Evolutionary conservation across 2,797 vertebrate species (phyloP), one percentile per base, ranked within the genome.

Genomic region (Hippopotamyrus pictus): DNA sequence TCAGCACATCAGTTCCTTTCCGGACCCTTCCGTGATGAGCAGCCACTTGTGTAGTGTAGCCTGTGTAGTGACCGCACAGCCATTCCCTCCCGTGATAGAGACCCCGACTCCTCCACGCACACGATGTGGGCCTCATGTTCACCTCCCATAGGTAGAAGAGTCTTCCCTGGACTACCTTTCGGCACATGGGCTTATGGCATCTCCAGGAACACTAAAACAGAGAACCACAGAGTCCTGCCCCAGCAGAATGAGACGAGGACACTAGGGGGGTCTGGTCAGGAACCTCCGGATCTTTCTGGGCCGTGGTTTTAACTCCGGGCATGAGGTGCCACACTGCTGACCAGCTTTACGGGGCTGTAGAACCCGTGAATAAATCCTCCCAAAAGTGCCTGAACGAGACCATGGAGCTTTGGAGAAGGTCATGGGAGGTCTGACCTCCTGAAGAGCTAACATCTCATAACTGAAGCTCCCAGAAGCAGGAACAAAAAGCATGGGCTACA

Each of bases 1-100:
- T 89, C 89, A 76, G 89, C 89, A 79, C 85, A 82, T 87, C 62
- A 48, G 46, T 33, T 46, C 12, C n/a, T 59, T 33, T 22, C 41
- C 2, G 3, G 65, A 37, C 44, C 44, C 54, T 54, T 11, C 82
- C 57, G 41, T 29, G 14, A 57, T 2, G 14, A 51, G 33, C 86
- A 53, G 3, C 89, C 89, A 22, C 50, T 0, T 17, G 22, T 29
- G n/a, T 50, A 50, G 48, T 3, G 48, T 11, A 50, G 48, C 19
- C 48, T 25, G 25, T 29, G 17, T 5, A 50, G 12, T 12, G 51
- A 85, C 89, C 11, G 12, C 29, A 65, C 11, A 59, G 22, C 44
- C 44, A 69, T 79, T 87, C 73, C 89, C 85, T 69, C 69, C 57
- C 14, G 3, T 54, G 59, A 14, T 5, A 37, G 5, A 12, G 59